Evolutionary conservation across 2,797 vertebrate genomes (phyloP).

Genomic region (Artibeus lituratus): DNA sequence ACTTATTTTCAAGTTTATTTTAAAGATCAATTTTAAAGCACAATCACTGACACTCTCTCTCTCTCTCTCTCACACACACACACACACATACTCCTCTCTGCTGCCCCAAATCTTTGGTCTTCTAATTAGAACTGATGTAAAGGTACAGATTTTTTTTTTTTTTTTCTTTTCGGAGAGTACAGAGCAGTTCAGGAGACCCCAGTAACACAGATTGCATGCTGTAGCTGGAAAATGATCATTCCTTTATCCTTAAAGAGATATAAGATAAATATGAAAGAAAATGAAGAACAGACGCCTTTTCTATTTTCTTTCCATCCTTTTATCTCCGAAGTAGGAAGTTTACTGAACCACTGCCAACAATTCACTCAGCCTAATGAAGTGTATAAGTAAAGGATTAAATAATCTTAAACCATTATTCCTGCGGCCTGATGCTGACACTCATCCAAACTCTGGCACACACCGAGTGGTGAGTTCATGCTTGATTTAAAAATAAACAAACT

Average conservation of each 20-base stretch:
- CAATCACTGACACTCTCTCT: not conserved
- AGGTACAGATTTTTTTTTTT: slow-evolving; percentile 45
- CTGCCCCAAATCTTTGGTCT: slow-evolving; percentile 46
- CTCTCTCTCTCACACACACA: too few relatives aligned
- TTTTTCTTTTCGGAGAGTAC: slow-evolving; percentile 49
- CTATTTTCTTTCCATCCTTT: slow-evolving; percentile 79
- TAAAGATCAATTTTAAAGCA: not conserved
- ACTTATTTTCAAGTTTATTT: slow-evolving; percentile 20
- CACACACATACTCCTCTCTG: not conserved
- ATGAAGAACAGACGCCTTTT: slow-evolving; percentile 74
- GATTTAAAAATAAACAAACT: slow-evolving; percentile 79
- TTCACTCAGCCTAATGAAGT: slow-evolving; percentile 88
- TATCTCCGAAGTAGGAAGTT: slow-evolving; percentile 80
- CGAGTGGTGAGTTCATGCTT: slow-evolving; percentile 76
- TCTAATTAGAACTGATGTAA: slow-evolving; percentile 59
- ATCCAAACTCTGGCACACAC: slow-evolving; percentile 78
- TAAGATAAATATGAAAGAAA: slow-evolving; percentile 80
- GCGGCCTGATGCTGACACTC: slow-evolving; percentile 81
- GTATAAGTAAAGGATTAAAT: slow-evolving; percentile 85
- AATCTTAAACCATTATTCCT: slow-evolving; percentile 82
- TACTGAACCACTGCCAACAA: slow-evolving; percentile 83
- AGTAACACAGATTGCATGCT: slow-evolving; percentile 34
- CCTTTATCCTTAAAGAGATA: slow-evolving; percentile 76
- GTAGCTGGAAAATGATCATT: slow-evolving; percentile 72
- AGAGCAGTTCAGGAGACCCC: slow-evolving; percentile 33